Base-by-base conservation (phyloP, 2,888 invertebrate genomes). In the Patella ulyssiponensis region DNA sequence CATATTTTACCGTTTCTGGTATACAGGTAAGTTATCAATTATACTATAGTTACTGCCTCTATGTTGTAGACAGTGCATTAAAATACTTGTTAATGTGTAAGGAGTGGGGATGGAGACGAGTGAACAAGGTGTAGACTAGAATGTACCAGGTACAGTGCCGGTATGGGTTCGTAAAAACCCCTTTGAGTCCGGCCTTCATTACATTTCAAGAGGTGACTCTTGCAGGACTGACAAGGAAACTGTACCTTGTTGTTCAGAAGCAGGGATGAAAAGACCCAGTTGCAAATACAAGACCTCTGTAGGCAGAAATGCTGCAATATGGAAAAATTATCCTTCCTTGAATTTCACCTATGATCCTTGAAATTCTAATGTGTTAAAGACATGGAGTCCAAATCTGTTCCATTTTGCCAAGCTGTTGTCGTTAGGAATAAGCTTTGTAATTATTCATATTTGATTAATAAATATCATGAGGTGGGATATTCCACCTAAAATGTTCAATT, bases 1-100 rank as follows among this genome's bases (percentile, higher is more conserved):
- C 99, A 0, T 99, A 99, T 91, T 99, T 99, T 89, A 99, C 99
- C 0, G 99, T 99, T 54, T 98, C 98, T 51, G 99, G 99, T 56
- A 98, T 99, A 88, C 99, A 99, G 94, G 97, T 97, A 78, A 44
- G 44, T 0, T 44, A 44, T 44, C 44, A 44, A 44, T 44, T 44
- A 44, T 44, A 33, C 5, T 33, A 27, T 27, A 3, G 1, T 27
- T 27, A 33, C 5, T 33, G 4, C 33, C 33, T 3, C 33, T 3
- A 33, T 33, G 0, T 33, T 27, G 33, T 33, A 33, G 33, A 33
- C 33, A 4, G 33, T 33, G 33, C 4, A 33, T 3, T 5, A 33
- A 33, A 33, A 33, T 7, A 7, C 12, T 20, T 64, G 64, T 20
- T 20, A 64, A n/a, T 11, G 12, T 1, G 20, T 3, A 7, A 64